phyloP scores from a whole-genome alignment of 2,113 vertebrate genomes.

The Zosterops japonicus region DNA sequence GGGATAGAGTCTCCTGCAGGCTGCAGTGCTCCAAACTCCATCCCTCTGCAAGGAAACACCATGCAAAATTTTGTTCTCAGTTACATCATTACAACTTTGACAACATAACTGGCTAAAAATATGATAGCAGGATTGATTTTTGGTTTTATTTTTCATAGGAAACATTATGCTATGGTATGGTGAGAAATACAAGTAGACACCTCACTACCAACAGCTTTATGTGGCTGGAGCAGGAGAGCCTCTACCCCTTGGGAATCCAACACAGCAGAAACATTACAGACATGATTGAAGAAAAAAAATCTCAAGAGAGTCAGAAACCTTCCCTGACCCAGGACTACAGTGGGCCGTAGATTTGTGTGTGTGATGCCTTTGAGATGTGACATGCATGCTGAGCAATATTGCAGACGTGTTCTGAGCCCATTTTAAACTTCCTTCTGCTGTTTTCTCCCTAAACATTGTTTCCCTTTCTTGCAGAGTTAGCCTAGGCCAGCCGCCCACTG shows the following conservation, averaged over 20 bases:
- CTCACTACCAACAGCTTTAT: not conserved
- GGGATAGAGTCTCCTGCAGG: not conserved
- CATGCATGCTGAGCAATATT: accelerated
- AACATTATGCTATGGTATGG: not conserved
- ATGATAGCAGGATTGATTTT: not conserved
- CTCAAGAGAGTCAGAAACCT: not conserved
- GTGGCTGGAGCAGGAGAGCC: not conserved
- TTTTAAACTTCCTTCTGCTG: not conserved
- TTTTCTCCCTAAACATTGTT: not conserved
- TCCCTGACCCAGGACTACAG: not conserved
- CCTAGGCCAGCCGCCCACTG: not conserved
- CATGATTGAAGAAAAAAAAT: not conserved
- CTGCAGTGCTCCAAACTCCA: not conserved
- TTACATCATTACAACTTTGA: not conserved
- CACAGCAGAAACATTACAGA: not conserved
- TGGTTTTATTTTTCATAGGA: not conserved
- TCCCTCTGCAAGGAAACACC: not conserved
- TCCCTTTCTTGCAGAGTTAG: not conserved
- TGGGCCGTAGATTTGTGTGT: accelerated
- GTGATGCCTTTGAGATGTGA: not conserved
- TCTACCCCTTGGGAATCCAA: not conserved
- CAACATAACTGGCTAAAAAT: not conserved
- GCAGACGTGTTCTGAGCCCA: not conserved
- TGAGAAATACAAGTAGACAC: not conserved
- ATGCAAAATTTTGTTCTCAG: not conserved